phyloP scores from a whole-genome alignment of 1,140 invertebrate genomes.

The Saccostrea glomerata region DNA sequence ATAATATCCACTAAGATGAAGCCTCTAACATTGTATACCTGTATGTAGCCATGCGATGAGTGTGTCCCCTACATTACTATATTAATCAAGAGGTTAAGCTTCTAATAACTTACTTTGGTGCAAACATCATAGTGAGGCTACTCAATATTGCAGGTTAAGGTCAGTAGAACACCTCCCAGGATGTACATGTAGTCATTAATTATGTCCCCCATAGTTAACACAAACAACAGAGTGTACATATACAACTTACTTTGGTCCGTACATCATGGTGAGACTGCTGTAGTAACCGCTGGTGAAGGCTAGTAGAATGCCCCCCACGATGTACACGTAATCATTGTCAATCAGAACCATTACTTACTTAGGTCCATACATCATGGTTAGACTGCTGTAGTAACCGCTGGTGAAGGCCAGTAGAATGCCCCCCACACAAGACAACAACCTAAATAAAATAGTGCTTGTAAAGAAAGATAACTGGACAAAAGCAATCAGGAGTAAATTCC shows the following conservation, averaged over 20 bases:
- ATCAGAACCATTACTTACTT: conserved; percentile 88
- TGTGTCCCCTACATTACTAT: too few relatives aligned
- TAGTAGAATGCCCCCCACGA: conserved; percentile 86
- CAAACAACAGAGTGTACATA: conserved; percentile 85
- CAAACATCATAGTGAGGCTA: conserved; percentile 98
- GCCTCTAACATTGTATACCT: too few relatives aligned
- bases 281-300: conserved; percentile 94
- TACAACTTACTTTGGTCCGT: conserved; percentile 89
- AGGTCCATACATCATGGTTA: conserved; percentile 98
- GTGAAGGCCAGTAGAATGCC: conserved; percentile 89
- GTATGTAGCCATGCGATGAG: too few relatives aligned
- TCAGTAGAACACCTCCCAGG: conserved; percentile 86
- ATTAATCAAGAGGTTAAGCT: too few relatives aligned
- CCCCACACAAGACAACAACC: conserved; percentile 75
- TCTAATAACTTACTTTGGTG: conserved; percentile 86
- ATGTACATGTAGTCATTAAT: conserved; percentile 92
- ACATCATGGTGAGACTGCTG: conserved; percentile 98
- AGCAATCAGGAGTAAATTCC: too few relatives aligned
- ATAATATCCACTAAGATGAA: too few relatives aligned
- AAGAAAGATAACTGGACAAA: too few relatives aligned
- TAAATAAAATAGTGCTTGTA: too few relatives aligned
- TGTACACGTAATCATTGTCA: conserved; percentile 91
- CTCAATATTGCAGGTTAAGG: conserved; percentile 94
- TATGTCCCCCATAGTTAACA: too few relatives aligned
- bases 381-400: conserved; percentile 94